Evolutionary conservation across 2,888 invertebrate genomes (phyloP), one percentile per base, ranked within the genome.

Genomic region (Caenorhabditis virilis): DNA sequence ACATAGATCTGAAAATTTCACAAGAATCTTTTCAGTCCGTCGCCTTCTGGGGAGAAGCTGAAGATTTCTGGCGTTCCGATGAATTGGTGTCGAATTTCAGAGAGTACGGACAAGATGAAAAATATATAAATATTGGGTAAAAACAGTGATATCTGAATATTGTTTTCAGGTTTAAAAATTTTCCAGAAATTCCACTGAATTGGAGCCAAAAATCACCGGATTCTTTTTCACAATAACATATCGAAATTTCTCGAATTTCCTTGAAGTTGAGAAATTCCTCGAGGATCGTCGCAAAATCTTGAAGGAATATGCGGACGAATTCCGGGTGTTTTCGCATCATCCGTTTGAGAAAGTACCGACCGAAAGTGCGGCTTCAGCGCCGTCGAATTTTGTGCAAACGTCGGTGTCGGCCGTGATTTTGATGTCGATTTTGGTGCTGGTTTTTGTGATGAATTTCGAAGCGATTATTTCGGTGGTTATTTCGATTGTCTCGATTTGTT

Each of bases 331-430:
- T n/a, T 77, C 78, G 9, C 80, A 81, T 66, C 80, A 80, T 68
- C 78, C 79, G 11, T 68, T 80, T 38, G 80, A 80, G 46, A 80
- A 80, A 51, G 76, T 76, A 25, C 68, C 72, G 15, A 72, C 72
- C 2, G 80, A 80, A 59, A 76, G 76, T n/a, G 80, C 80, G 2
- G 78, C 79, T 2, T 67, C 73, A 7, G 79, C 80, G n/a, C 80
- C 80, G 3, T 60, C 62, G 22, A 80, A 80, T 42, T 80, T 80
- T 52, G 42, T 79, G 13, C 79, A 79, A 35, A 79, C 79, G 9
- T 78, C 72, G 18, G 78, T 77, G 9, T 77, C 79, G 3, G 80
- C 80, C 18, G 69, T 80, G 3, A 57, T 79, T 15, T 53, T 80
- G 33, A 80, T 80, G 80, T 77, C 79, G 6, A 54, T 81, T 20